Percentiles rank a stretch among this genome's conserved stretches.
phyloP scores from a whole-genome alignment of 2,888 invertebrate genomes.

The Megalurothrips usitatus region DNA sequence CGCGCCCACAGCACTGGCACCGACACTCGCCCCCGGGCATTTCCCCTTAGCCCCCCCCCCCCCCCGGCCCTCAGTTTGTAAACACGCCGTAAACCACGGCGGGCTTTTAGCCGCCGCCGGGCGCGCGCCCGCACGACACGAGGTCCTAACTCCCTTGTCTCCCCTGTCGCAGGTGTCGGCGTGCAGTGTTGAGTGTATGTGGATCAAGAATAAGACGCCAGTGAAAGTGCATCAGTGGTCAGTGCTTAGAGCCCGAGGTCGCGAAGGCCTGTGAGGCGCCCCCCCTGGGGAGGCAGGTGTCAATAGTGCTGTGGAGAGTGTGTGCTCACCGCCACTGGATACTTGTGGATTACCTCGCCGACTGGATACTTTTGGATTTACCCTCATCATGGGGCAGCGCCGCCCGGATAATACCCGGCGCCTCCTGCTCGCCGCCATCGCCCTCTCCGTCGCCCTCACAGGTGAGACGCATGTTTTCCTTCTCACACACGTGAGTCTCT shows the following conservation, averaged over 20 bases:
- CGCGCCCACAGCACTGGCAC: not conserved
- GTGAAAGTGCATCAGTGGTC: not conserved
- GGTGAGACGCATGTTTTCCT: not conserved
- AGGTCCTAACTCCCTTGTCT: not conserved
- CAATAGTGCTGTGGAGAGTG: not conserved
- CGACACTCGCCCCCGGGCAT: not conserved
- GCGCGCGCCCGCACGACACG: too few species aligned
- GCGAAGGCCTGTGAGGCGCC: constrained; percentile 10
- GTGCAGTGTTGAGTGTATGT: not conserved
- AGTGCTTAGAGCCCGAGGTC: constrained; percentile 8
- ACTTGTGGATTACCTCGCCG: constrained; percentile 18
- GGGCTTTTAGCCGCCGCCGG: too few species aligned
- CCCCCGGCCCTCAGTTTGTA: not conserved
- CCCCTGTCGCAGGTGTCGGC: not conserved
- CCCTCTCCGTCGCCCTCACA: constrained; percentile 9
- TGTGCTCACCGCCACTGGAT: not conserved
- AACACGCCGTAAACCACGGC: not conserved
- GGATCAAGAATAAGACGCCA: too few species aligned
- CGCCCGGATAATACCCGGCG: not conserved
- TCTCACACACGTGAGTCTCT: too few species aligned
- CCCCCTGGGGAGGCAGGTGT: constrained; percentile 12
- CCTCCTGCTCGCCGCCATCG: not conserved
- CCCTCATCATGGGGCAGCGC: not conserved
- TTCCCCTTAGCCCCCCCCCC: not conserved
- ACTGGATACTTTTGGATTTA: constrained; percentile 10